These are phyloP conservation scores for Dolichotis patagonum DNA, from an alignment of 2,113 vertebrate species.

Conservation along the genomic window DNA sequence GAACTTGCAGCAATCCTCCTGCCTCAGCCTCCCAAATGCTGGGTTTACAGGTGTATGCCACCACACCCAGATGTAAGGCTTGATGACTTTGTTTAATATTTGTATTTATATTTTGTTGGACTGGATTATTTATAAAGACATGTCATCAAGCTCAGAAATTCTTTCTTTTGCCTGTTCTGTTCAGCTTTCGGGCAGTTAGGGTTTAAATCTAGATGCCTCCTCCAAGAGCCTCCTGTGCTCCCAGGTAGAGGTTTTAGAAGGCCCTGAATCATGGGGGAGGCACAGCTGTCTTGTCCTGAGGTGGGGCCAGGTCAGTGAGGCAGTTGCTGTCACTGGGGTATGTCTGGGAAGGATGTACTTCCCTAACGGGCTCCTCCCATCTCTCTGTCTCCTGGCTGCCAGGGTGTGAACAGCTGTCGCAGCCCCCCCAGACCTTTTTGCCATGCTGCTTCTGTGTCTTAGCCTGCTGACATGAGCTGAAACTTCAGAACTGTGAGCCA, in stretches of 20 bases:
- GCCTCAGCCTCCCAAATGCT: not conserved
- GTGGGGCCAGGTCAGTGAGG: too few relatives aligned
- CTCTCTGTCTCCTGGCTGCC: not conserved
- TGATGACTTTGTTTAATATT: not conserved
- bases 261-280: not conserved
- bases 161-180: not conserved
- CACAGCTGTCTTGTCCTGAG: not conserved
- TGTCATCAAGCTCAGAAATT: not conserved
- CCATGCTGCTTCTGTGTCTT: not conserved
- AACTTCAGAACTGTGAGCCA: not conserved
- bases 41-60: not conserved
- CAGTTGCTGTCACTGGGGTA: not conserved
- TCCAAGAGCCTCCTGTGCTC: not conserved
- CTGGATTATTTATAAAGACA: not conserved
- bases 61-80: not conserved
- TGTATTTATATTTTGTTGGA: not conserved
- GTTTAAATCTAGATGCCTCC: not conserved
- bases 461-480: not conserved
- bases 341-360: not conserved
- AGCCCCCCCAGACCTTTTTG: not conserved
- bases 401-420: not conserved
- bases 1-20: not conserved
- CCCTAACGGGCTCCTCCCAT: not conserved
- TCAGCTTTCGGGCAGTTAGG: not conserved
- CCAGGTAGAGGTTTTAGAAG: not conserved